Evolutionary conservation across 2,888 invertebrate genomes (phyloP), one percentile per base, ranked within the genome.

Genomic region (Eulithis prunata): DNA sequence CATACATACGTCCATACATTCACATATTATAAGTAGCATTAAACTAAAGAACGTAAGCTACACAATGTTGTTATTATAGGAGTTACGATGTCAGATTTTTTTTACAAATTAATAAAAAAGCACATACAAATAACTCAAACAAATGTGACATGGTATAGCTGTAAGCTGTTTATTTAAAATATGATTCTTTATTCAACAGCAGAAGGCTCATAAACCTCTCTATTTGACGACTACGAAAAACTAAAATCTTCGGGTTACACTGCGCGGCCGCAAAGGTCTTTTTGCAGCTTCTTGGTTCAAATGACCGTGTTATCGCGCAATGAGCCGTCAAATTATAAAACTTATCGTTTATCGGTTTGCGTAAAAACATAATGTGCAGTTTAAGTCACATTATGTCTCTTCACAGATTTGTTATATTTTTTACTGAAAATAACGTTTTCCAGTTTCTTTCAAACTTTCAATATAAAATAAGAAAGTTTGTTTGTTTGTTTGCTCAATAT

Each of bases 131-230:
- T 54, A 62, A 56, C 49, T 58, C 56, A 68, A 64, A 62, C 57
- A 65, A 72, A 65, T 57, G 54, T 57, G 67, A 60, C 69, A 64
- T 46, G 53, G 55, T 62, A 72, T 65, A 72, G 67, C 58, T 70
- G 69, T 72, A 69, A 66, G 49, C 43, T 57, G 61, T 71, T 67
- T 4, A 11, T 43, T 8, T 64, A 64, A 65, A 60, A 67, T 51
- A 68, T 57, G 61, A 63, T 47, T 53, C 28, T 57, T 49, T 63
- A 67, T 55, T 60, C 38, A 62, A 67, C 56, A 65, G 57, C 65
- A 57, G 57, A 38, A 55, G 53, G 53, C 55, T 57, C 63, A 59
- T 72, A 69, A 70, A 69, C 57, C 61, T 61, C 28, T 57, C 51
- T 10, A 36, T 43, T 53, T 14, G 10, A 41, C 41, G 41, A 4